Evolutionary conservation across 2,888 invertebrate species (phyloP).

Genomic region (Sinelater perroti): DNA sequence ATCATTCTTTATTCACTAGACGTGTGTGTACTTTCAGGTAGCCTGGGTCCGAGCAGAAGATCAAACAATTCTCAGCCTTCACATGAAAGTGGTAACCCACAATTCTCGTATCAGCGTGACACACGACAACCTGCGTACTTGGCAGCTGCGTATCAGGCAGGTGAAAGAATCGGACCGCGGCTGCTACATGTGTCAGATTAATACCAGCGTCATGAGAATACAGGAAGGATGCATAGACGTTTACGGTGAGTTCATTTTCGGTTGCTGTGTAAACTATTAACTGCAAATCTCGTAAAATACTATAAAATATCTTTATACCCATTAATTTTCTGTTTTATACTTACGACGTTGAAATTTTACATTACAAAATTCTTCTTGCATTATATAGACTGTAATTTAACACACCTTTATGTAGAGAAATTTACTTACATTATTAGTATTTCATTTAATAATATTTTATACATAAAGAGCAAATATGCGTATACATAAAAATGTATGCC

Average conservation of each 20-base stretch:
- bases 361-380: no score
- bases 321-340: no score
- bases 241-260: constrained; percentile 70
- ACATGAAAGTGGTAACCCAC: constrained; percentile 84
- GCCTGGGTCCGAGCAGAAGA: constrained; percentile 91
- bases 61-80: constrained; percentile 86
- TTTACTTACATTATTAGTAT: no score
- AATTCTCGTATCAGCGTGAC: constrained; percentile 83
- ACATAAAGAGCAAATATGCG: no score
- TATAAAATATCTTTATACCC: no score
- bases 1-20: constrained; percentile 21
- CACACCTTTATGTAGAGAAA: no score
- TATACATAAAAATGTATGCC: no score
- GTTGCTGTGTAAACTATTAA: background rate
- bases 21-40: constrained; percentile 66
- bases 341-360: no score
- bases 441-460: no score
- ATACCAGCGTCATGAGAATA: constrained; percentile 86
- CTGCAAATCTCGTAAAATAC: background rate
- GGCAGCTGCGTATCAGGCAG: constrained; percentile 86
- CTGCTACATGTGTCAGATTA: constrained; percentile 93
- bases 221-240: constrained; percentile 89
- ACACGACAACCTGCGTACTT: constrained; percentile 83
- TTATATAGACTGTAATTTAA: no score
- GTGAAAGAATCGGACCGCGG: constrained; percentile 84